Evolutionary conservation across 2,888 invertebrate species (phyloP).

Genomic region (Caenorhabditis zanzibari): DNA sequence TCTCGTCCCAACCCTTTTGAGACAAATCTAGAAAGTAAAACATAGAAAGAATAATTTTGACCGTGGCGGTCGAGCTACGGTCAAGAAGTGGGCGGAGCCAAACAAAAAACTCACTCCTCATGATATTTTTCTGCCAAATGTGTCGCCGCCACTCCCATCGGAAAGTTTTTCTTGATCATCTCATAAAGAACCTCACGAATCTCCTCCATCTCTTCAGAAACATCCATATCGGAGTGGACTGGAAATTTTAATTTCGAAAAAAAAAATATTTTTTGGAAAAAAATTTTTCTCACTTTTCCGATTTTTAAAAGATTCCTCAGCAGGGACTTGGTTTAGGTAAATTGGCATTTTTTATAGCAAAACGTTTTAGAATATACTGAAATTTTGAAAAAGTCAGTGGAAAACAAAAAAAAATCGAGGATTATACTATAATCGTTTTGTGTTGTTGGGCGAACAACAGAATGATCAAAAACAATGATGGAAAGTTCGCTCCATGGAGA

Average conservation of each 20-base stretch:
- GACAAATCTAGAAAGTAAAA: conserved; percentile 67
- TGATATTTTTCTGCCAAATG: conserved; percentile 76
- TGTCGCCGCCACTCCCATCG: conserved; percentile 74
- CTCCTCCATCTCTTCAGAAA: conserved; percentile 80
- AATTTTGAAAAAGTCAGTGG: not conserved
- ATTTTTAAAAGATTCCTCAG: too few species aligned
- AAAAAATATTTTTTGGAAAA: not conserved
- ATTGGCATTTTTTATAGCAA: too few species aligned
- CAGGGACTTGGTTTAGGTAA: too few species aligned
- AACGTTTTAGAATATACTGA: too few species aligned
- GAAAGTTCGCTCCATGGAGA: not conserved
- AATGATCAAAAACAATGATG: not conserved
- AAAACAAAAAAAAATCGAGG: not conserved
- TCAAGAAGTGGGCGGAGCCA: too few species aligned
- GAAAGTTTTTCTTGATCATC: conserved; percentile 75
- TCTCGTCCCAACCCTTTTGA: conserved; percentile 71
- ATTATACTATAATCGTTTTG: conserved; percentile 12
- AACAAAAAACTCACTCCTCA: conserved; percentile 70
- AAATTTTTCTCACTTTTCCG: not conserved
- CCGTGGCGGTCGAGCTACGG: too few species aligned
- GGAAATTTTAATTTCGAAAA: conserved; percentile 39
- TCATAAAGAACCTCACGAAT: conserved; percentile 77
- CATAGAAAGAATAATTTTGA: not conserved
- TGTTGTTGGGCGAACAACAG: not conserved
- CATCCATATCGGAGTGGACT: conserved; percentile 76